phyloP scores from a whole-genome alignment of 1,140 invertebrate species.

The Macrobrachium nipponense region DNA sequence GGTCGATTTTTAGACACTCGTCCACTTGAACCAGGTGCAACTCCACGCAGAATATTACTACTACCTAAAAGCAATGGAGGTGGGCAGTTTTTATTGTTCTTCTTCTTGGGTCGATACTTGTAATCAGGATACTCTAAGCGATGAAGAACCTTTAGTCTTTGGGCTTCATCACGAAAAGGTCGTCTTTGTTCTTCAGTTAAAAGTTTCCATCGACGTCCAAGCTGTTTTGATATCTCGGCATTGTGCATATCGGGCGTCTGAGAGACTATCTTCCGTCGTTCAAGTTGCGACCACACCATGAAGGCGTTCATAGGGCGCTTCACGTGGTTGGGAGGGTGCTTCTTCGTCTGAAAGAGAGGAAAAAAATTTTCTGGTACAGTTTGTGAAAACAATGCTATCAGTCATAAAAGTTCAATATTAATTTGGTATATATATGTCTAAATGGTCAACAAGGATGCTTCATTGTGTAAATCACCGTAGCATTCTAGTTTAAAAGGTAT shows the following conservation, averaged over 20 bases:
- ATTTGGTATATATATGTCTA: background rate
- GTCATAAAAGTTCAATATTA: background rate
- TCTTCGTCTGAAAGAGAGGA: slow-evolving; percentile 54
- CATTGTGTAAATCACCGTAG: too few relatives aligned
- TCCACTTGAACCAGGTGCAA: slow-evolving; percentile 20
- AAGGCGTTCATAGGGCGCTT: slow-evolving; percentile 66
- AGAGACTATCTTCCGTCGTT: slow-evolving; percentile 41
- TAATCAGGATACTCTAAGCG: slow-evolving; percentile 97
- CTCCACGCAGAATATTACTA: slow-evolving; percentile 35
- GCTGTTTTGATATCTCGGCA: slow-evolving; percentile 54
- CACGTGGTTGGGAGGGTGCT: slow-evolving; percentile 61
- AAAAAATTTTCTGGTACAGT: background rate
- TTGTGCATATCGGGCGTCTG: slow-evolving; percentile 52
- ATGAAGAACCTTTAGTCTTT: slow-evolving; percentile 88
- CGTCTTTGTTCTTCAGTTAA: slow-evolving; percentile 42
- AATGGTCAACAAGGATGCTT: too few relatives aligned
- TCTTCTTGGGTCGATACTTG: slow-evolving; percentile 96
- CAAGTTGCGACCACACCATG: slow-evolving; percentile 53
- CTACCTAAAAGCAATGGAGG: background rate
- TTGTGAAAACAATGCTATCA: background rate
- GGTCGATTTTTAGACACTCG: slow-evolving; percentile 9
- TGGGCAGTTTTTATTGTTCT: slow-evolving; percentile 68
- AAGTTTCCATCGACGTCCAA: slow-evolving; percentile 54
- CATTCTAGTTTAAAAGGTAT: background rate
- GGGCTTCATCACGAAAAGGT: slow-evolving; percentile 80